Percentiles rank a stretch among this genome's conserved stretches.
phyloP scores from a whole-genome alignment of 2,888 invertebrate species.

The Oscheius sp. region DNA sequence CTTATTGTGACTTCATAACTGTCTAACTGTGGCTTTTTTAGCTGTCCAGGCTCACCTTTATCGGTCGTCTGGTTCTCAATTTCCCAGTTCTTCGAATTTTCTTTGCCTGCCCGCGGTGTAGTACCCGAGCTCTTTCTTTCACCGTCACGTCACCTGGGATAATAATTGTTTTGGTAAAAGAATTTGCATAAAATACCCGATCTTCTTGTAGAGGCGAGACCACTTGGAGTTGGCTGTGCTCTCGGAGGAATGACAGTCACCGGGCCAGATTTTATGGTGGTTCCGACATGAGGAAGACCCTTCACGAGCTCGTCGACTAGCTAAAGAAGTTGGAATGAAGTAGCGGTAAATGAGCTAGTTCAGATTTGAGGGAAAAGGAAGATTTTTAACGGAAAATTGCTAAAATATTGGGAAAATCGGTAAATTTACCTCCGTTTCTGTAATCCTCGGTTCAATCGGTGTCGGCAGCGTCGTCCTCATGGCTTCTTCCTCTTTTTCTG shows the following conservation, averaged over 20 bases:
- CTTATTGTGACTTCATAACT: no score
- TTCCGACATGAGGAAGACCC: neutral
- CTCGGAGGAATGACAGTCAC: neutral
- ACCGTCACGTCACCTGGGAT: neutral
- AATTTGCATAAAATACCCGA: neutral
- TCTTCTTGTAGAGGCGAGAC: neutral
- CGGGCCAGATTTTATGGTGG: neutral
- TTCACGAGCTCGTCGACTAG: conserved; percentile 13
- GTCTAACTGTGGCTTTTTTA: no score
- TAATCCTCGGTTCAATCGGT: neutral
- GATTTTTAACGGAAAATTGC: no score
- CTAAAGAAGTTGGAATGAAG: conserved; percentile 9
- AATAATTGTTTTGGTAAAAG: neutral
- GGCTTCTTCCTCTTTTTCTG: neutral
- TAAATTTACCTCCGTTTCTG: neutral
- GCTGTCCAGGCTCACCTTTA: no score
- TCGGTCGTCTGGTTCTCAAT: neutral
- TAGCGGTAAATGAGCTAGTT: no score
- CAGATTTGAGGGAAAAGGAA: no score
- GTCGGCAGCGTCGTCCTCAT: neutral
- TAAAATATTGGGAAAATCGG: no score
- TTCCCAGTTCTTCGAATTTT: neutral
- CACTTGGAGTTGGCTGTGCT: neutral
- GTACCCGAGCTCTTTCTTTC: neutral
- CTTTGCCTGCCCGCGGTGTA: conserved; percentile 12